Base-by-base conservation (phyloP, 2,113 vertebrate species). In the Orthonyx spaldingii region DNA sequence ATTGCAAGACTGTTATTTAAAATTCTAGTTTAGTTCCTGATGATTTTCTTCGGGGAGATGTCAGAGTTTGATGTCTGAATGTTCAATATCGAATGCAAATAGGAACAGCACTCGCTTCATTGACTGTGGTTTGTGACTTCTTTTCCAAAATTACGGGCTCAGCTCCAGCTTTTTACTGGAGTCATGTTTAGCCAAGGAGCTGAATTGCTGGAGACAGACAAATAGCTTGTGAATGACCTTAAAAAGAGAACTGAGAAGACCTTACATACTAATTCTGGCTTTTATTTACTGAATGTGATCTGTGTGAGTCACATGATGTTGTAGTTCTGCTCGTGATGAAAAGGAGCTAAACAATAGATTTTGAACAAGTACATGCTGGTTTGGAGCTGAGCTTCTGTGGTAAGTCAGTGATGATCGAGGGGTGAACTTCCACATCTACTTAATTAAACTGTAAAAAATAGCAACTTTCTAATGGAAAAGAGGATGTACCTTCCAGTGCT, bases 371-470 rank as follows among this genome's bases (percentile, higher is more conserved):
- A 24, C 14, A 0, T 77, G 68, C 71, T 84, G 55, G 10, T 80
- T 64, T 32, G 75, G 46, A 89, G 42, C 76, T 95, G 76, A 78
- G 59, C 44, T 90, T 39, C 47, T 74, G 42, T 86, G 94, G 91
- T 90, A 90, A 93, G 88, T 96, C 66, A 41, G 1, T 24, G 57
- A n/a, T 18, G 42, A 84, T 52, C 50, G 49, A 30, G 32, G 57
- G 49, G 16, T 87, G n/a, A 94, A 94, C 20, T 63, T 79, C 33
- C 26, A 46, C 20, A n/a, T 52, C 15, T 55, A 0, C 57, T 46
- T 28, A 10, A 53, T 70, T 66, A 16, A 82, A 59, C 20, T 47
- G 24, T 64, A 33, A 56, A 56, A 59, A 60, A 6, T 5, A 59
- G 24, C 44, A 28, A 16, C 42, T 79, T n/a, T 46, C 9, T 72